phyloP scores from a whole-genome alignment of 2,113 vertebrate genomes.

The Hassar affinis region DNA sequence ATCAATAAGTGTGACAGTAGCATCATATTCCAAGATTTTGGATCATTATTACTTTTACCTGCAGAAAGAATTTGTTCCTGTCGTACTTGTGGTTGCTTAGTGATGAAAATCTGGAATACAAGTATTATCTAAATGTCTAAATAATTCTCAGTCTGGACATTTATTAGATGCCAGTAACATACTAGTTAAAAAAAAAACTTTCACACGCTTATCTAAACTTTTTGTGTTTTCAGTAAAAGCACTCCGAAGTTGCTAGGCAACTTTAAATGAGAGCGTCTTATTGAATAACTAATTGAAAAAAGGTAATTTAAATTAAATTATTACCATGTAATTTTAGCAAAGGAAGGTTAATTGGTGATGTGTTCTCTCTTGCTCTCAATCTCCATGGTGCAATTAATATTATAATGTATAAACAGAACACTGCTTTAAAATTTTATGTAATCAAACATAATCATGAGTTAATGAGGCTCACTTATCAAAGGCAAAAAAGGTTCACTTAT shows the following conservation, averaged over 20 bases:
- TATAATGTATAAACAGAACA: not conserved
- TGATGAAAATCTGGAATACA: not conserved
- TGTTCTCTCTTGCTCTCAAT: not conserved
- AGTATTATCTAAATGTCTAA: not conserved
- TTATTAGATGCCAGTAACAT: not conserved
- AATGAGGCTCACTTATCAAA: not conserved
- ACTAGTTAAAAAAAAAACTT: not conserved
- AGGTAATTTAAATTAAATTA: not conserved
- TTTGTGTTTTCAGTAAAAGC: not conserved
- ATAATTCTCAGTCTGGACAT: not conserved
- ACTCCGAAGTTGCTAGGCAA: not conserved
- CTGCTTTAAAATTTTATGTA: conserved; percentile 16
- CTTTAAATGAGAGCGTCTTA: not conserved
- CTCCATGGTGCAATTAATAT: conserved; percentile 12
- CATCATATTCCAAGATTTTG: not conserved
- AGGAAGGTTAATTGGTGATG: conserved; percentile 3
- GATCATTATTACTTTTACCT: not conserved
- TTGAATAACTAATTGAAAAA: conserved; percentile 2
- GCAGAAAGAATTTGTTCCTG: not conserved
- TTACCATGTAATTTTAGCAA: not conserved
- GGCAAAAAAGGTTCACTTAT: no score
- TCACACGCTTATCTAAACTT: not conserved
- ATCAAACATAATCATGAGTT: not conserved
- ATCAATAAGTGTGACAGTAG: not conserved
- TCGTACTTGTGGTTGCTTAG: not conserved